Evolutionary conservation across 2,888 invertebrate species (phyloP).

Genomic region (Volucella bombylans): DNA sequence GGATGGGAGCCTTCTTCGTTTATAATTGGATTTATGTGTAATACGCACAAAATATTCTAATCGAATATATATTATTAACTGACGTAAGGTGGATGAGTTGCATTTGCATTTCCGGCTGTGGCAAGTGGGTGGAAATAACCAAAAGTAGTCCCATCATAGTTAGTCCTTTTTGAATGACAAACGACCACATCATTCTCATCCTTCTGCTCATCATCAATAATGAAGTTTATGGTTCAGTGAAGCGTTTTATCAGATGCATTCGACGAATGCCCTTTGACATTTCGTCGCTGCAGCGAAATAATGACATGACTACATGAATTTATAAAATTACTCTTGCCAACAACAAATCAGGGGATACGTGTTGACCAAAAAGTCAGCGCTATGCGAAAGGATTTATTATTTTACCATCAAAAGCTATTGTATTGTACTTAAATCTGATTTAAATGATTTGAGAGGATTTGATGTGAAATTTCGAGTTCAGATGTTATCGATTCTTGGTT

Average conservation of each 20-base stretch:
- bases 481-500: too few relatives aligned
- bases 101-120: constrained; percentile 18
- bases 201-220: constrained; percentile 45
- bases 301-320: constrained; percentile 11
- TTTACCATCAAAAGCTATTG: not conserved
- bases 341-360: not conserved
- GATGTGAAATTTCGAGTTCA: not conserved
- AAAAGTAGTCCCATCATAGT: not conserved
- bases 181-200: not conserved
- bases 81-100: constrained; percentile 17
- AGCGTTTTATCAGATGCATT: constrained; percentile 60
- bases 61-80: constrained; percentile 48
- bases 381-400: constrained; percentile 3
- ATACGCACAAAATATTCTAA: constrained; percentile 50
- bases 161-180: constrained; percentile 14
- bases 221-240: constrained; percentile 66
- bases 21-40: constrained; percentile 59
- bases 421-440: constrained; percentile 33
- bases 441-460: constrained; percentile 15
- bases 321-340: constrained; percentile 15
- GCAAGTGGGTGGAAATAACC: constrained; percentile 3
- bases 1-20: not conserved
- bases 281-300: constrained; percentile 34
- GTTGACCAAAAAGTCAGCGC: not conserved
- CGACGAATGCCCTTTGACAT: constrained; percentile 52